Percentiles rank a stretch among this genome's conserved stretches.
Evolutionary conservation across 2,888 invertebrate genomes (phyloP).

Genomic region (Globia sparganii): DNA sequence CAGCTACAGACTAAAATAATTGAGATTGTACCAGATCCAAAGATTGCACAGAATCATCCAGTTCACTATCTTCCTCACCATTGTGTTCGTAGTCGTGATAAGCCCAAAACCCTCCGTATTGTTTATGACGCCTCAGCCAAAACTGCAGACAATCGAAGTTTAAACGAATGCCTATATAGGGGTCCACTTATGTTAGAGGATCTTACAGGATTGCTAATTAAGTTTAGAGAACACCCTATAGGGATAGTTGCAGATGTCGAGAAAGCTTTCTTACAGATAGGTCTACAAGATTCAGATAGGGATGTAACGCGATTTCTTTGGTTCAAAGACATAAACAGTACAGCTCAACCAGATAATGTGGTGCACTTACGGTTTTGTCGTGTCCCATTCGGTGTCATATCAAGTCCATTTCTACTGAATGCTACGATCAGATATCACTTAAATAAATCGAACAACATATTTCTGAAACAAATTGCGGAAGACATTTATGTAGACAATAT

Average conservation of each 20-base stretch:
- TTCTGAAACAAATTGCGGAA: not conserved
- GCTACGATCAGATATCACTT: no score
- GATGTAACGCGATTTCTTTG: no score
- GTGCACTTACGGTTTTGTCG: no score
- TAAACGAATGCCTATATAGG: no score
- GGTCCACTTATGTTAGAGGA: not conserved
- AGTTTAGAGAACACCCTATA: slow-evolving; percentile 7
- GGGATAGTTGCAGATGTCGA: slow-evolving; percentile 4
- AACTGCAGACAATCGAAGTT: slow-evolving; percentile 1
- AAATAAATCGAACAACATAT: no score
- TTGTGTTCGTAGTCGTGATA: slow-evolving; percentile 3
- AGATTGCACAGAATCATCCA: not conserved
- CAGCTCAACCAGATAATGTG: no score
- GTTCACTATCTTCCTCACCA: slow-evolving; percentile 19
- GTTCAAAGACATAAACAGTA: no score
- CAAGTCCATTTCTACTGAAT: not conserved
- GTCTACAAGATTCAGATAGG: no score
- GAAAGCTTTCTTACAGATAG: no score
- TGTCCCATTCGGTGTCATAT: slow-evolving; percentile 5
- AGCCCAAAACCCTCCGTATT: not conserved
- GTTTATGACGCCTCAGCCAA: slow-evolving; percentile 8
- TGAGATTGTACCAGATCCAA: slow-evolving; percentile 5
- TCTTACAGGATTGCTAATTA: slow-evolving; percentile 16
- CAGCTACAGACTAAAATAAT: slow-evolving; percentile 8
- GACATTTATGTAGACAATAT: slow-evolving; percentile 1